Evolutionary conservation across 2,888 invertebrate species (phyloP), one percentile per base, ranked within the genome.

Genomic region (Tenthredo mesomela): DNA sequence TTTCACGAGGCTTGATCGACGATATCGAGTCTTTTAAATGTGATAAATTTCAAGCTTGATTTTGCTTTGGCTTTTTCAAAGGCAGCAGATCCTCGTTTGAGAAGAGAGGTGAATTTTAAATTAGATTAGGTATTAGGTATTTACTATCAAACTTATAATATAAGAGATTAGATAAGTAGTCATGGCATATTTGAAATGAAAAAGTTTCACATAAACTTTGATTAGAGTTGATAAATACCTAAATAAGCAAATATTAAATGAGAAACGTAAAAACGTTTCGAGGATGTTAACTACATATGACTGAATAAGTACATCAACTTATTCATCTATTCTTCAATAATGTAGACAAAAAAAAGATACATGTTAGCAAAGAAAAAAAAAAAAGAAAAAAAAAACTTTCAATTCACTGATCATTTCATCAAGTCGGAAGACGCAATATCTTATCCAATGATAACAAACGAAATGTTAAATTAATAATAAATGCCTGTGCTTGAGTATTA

Each of bases 401-500:
- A 12, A 43, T 37, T 18, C 10, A 4, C 70, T 18, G 37, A 73
- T 73, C 71, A 21, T 73, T 21, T 43, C 71, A 73, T 43, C 10
- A 43, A 73, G 71, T 21, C 43, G 21, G 71, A 73, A 73, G 43
- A 73, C 71, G 12, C 70, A n/a, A 29, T 73, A 43, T 73, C 71
- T 43, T 43, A 43, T 73, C 43, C 43, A 73, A 40, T 43, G 21
- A 43, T 43, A 73, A 73, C 40, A 73, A 43, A 21, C 5, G 43
- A 73, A 43, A 21, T 12, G 43, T 73, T 43, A 73, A 43, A 43
- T 73, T 43, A 43, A 40, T 43, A 43, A 40, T 73, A n/a, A 73
- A 73, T 73, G 40, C 71, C 43, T 73, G n/a, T 25, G 71, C 71
- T 43, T 43, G 71, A 73, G 71, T 73, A 73, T 73, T 43, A 73